These are phyloP conservation scores for Eristalis arbustorum DNA, from an alignment of 2,888 invertebrate genomes.

Conservation along the genomic window DNA sequence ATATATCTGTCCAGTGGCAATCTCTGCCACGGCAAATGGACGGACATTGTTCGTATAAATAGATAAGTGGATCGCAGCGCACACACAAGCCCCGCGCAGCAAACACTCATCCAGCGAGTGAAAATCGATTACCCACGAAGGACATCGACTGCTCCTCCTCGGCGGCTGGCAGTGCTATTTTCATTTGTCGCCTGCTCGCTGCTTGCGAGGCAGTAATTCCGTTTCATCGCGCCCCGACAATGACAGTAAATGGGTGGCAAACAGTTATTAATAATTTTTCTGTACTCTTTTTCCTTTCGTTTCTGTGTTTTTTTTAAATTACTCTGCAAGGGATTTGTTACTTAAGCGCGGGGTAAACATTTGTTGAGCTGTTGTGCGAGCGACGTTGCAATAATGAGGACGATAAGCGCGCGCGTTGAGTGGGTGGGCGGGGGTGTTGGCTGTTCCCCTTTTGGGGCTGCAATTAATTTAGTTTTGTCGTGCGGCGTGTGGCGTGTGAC, in stretches of 20 bases:
- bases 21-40: constrained; percentile 12
- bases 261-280: constrained; percentile 14
- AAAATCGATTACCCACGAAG: background rate
- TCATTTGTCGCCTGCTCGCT: constrained; percentile 17
- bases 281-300: background rate
- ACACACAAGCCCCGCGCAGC: background rate
- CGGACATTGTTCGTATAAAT: constrained; percentile 14
- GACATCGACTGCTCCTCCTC: background rate
- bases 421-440: background rate
- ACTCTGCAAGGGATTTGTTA: constrained; percentile 24
- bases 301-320: background rate
- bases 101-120: background rate
- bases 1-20: constrained; percentile 18
- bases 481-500: background rate
- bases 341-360: constrained; percentile 8
- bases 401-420: background rate
- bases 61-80: background rate
- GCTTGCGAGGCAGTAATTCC: constrained; percentile 17
- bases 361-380: background rate
- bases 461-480: background rate
- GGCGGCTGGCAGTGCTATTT: constrained; percentile 5
- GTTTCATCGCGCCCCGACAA: background rate
- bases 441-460: background rate
- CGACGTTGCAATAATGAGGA: background rate
- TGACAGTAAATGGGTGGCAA: constrained; percentile 9